phyloP scores from a whole-genome alignment of 2,888 invertebrate genomes.

The Tachystola acroxantha region DNA sequence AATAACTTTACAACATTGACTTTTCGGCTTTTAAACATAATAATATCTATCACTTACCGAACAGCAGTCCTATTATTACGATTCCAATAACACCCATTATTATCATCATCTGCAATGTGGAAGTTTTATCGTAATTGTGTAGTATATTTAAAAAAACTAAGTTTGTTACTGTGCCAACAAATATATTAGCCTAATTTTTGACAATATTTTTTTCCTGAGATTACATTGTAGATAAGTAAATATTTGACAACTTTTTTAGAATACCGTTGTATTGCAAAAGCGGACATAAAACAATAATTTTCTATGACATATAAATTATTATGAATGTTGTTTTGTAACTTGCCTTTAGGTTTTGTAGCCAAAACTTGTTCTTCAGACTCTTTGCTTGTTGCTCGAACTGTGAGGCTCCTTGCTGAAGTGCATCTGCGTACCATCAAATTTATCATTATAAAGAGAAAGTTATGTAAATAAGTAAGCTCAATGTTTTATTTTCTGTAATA shows the following conservation, averaged over 20 bases:
- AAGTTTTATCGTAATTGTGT: neutral
- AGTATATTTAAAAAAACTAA: too few relatives aligned
- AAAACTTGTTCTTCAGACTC: slow-evolving; percentile 97
- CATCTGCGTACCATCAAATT: slow-evolving; percentile 79
- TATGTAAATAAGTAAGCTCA: neutral
- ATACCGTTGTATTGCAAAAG: too few relatives aligned
- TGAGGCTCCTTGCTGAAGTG: slow-evolving; percentile 94
- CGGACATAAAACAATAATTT: neutral
- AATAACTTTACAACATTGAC: slow-evolving; percentile 27
- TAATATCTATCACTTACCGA: slow-evolving; percentile 82
- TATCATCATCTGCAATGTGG: slow-evolving; percentile 88
- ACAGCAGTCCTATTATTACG: slow-evolving; percentile 90
- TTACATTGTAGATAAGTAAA: too few relatives aligned
- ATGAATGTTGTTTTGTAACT: slow-evolving; percentile 1
- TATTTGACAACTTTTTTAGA: too few relatives aligned
- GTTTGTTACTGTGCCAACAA: too few relatives aligned
- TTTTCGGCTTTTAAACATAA: slow-evolving; percentile 6
- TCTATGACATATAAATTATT: neutral
- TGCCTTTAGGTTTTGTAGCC: slow-evolving; percentile 97
- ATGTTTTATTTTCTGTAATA: too few relatives aligned
- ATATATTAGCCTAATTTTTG: too few relatives aligned
- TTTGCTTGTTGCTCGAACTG: slow-evolving; percentile 98
- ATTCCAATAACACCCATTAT: slow-evolving; percentile 92
- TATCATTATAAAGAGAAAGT: neutral
- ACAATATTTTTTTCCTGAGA: too few relatives aligned